These are phyloP conservation scores for Ramphastos sulfuratus DNA, from an alignment of 2,113 vertebrate species.

Conservation along the genomic window DNA sequence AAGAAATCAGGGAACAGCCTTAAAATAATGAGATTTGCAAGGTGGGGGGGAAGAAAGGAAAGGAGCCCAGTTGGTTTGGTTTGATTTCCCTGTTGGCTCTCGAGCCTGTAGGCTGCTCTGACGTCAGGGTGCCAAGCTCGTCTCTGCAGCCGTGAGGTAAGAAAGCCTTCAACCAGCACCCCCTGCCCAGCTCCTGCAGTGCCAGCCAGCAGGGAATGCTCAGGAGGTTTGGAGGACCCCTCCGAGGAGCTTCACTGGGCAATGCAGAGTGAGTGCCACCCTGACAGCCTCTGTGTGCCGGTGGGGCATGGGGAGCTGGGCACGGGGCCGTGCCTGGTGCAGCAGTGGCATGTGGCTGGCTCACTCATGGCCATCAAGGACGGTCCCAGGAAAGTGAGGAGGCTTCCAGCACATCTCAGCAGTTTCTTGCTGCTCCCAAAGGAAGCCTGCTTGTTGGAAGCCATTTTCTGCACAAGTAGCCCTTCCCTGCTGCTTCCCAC, in stretches of 20 bases:
- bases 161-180: neutral
- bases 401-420: conserved; percentile 37
- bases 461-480: conserved; percentile 53
- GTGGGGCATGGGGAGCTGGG: neutral
- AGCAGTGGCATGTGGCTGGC: neutral
- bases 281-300: neutral
- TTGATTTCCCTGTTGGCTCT: conserved; percentile 30
- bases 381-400: neutral
- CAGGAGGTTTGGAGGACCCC: neutral
- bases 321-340: neutral
- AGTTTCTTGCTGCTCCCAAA: conserved; percentile 10
- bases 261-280: fast-evolving
- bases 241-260: neutral
- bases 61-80: neutral
- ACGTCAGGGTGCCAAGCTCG: fast-evolving
- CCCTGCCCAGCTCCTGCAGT: neutral
- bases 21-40: conserved; percentile 21
- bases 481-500: conserved; percentile 38
- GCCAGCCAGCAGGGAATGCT: neutral
- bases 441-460: neutral
- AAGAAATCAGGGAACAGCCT: neutral
- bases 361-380: neutral
- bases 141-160: neutral
- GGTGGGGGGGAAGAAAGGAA: neutral
- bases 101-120: neutral